Evolutionary conservation across 1,140 invertebrate species (phyloP).

Genomic region (Potamilus streckersoni): DNA sequence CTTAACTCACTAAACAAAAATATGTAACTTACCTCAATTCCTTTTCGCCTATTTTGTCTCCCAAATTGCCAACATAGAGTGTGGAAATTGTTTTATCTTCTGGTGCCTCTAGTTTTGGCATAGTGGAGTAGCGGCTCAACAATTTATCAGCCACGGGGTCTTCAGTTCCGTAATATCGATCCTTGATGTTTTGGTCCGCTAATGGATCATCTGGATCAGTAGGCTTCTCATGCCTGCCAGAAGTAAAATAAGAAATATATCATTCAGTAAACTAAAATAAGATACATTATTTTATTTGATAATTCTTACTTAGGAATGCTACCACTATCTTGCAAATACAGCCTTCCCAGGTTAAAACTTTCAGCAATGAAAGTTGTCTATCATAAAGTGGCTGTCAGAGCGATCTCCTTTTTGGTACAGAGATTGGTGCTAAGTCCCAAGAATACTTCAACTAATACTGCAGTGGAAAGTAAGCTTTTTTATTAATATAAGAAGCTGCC

Average conservation of each 20-base stretch:
- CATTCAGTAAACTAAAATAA: too few relatives aligned
- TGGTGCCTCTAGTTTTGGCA: constrained; percentile 94
- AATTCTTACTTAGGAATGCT: too few relatives aligned
- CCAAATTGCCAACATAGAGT: constrained; percentile 93
- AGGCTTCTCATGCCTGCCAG: constrained; percentile 92
- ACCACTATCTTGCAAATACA: too few relatives aligned
- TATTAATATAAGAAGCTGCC: too few relatives aligned
- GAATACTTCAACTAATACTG: too few relatives aligned
- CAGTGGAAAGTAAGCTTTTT: too few relatives aligned
- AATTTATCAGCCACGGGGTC: constrained; percentile 99
- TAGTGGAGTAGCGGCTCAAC: constrained; percentile 87
- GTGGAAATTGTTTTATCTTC: constrained; percentile 98
- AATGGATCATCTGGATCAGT: constrained; percentile 99
- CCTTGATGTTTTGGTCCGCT: constrained; percentile 99
- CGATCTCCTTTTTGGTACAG: too few relatives aligned
- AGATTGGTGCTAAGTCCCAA: too few relatives aligned
- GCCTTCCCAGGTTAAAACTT: too few relatives aligned
- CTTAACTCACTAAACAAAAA: not conserved
- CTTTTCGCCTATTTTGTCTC: constrained; percentile 87
- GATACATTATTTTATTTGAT: too few relatives aligned
- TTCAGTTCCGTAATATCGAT: constrained; percentile 97
- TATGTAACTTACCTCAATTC: constrained; percentile 77
- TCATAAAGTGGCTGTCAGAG: too few relatives aligned
- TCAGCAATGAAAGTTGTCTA: too few relatives aligned
- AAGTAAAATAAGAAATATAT: constrained; percentile 5